Percentiles rank a stretch among this genome's conserved stretches.
phyloP scores from a whole-genome alignment of 2,113 vertebrate species.

The Chaetorhynchus papuensis region DNA sequence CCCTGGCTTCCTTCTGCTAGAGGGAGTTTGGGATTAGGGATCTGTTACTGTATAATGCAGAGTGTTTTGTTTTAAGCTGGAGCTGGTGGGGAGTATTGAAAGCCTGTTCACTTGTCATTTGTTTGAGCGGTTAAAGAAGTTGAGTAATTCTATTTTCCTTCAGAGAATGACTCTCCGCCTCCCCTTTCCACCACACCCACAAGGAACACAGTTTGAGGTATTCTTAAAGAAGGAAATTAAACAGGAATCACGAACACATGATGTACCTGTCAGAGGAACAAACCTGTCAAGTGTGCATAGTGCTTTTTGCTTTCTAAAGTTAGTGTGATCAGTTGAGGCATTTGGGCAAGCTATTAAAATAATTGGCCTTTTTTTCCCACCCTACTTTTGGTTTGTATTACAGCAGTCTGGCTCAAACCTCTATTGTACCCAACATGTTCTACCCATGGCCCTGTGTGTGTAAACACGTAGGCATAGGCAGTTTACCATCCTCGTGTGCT shows the following conservation, averaged over 20 bases:
- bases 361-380: background rate
- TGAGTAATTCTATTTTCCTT: slow-evolving; percentile 41
- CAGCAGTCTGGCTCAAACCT: background rate
- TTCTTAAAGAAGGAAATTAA: slow-evolving; percentile 25
- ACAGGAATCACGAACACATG: background rate
- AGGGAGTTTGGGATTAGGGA: slow-evolving; percentile 8
- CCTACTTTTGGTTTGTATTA: background rate
- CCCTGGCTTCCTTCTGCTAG: background rate
- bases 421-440: background rate
- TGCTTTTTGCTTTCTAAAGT: slow-evolving; percentile 21
- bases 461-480: background rate
- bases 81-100: background rate
- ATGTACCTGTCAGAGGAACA: slow-evolving; percentile 24
- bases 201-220: background rate
- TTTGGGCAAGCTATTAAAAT: slow-evolving; percentile 6
- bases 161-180: background rate
- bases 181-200: slow-evolving; percentile 3
- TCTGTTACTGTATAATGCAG: slow-evolving; percentile 27
- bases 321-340: background rate
- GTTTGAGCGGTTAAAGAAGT: slow-evolving; percentile 23
- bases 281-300: background rate
- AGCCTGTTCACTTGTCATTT: slow-evolving; percentile 28
- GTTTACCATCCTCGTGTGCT: accelerated
- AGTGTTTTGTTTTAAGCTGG: slow-evolving; percentile 24
- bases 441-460: background rate